A percentile compares a stretch with the other conserved stretches of the same genome.
Conservation (phyloP, 2,888 invertebrate species). For the Pristionchus exspectatus region DNA sequence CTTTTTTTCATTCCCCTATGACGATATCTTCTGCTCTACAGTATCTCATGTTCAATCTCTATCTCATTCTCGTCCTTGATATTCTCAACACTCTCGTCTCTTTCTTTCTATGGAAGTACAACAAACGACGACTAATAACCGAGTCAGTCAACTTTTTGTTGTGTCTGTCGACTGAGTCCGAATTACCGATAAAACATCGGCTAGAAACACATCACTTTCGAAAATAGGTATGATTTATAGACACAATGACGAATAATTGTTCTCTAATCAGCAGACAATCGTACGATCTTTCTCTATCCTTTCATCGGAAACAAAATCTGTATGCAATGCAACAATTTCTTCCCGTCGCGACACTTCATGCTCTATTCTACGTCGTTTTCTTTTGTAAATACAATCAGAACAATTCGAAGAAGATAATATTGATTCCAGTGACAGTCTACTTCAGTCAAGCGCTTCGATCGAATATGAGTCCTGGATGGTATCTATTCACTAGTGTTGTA, state of each 20-base stretch:
- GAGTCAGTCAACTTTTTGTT: slow-evolving; percentile 27
- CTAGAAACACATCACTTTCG: background rate
- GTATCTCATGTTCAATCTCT: slow-evolving; percentile 36
- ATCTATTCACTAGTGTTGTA: background rate
- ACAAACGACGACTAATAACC: background rate
- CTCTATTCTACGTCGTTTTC: background rate
- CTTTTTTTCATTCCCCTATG: background rate
- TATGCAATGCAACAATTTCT: slow-evolving; percentile 43
- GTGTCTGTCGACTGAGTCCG: background rate
- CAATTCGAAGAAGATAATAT: background rate
- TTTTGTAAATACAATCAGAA: background rate
- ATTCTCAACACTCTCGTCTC: slow-evolving; percentile 31
- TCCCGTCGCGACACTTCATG: slow-evolving; percentile 7
- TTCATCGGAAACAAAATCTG: slow-evolving; percentile 17
- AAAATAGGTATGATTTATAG: background rate
- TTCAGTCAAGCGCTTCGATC: background rate
- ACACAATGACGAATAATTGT: background rate
- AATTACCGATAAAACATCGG: background rate
- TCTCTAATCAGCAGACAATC: slow-evolving; percentile 25
- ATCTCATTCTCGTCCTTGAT: slow-evolving; percentile 7
- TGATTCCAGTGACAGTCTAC: background rate
- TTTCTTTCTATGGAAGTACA: slow-evolving; percentile 32
- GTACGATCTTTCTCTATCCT: background rate
- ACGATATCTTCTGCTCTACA: background rate
- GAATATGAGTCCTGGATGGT: slow-evolving; percentile 9